Conservation (phyloP, 2,888 invertebrate species). For the Zygothrica quintamaculata region DNA sequence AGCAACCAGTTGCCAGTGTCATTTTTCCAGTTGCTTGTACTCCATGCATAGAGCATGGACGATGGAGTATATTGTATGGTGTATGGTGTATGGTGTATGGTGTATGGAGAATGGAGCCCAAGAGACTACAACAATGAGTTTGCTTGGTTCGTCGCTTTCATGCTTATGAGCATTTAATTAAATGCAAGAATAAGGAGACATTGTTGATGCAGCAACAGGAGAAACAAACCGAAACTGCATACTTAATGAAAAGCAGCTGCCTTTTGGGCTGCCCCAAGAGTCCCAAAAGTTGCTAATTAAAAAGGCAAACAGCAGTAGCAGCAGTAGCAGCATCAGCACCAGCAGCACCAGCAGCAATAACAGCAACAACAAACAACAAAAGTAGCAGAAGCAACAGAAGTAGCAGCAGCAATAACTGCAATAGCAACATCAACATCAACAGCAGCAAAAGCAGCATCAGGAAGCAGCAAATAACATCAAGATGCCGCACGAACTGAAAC, state of each 20-base stretch:
- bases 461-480: slow-evolving; percentile 76
- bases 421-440: slow-evolving; percentile 26
- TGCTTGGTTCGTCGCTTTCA: slow-evolving; percentile 65
- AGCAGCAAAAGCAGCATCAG: slow-evolving; percentile 51
- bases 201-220: slow-evolving; percentile 42
- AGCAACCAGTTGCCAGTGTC: slow-evolving; percentile 2
- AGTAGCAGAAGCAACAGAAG: slow-evolving; percentile 51
- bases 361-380: slow-evolving; percentile 22
- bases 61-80: slow-evolving; percentile 7
- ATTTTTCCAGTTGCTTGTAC: background rate
- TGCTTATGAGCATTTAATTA: slow-evolving; percentile 81
- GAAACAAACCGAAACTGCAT: slow-evolving; percentile 59
- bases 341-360: slow-evolving; percentile 18
- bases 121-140: slow-evolving; percentile 67
- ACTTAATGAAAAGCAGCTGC: slow-evolving; percentile 75
- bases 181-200: slow-evolving; percentile 76
- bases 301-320: slow-evolving; percentile 72
- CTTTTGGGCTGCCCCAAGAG: slow-evolving; percentile 73
- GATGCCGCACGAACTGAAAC: slow-evolving; percentile 75
- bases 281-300: slow-evolving; percentile 80
- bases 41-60: slow-evolving; percentile 5
- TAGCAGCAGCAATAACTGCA: slow-evolving; percentile 53
- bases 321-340: slow-evolving; percentile 23
- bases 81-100: slow-evolving; percentile 6
- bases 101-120: slow-evolving; percentile 33